Evolutionary conservation across 2,888 invertebrate species (phyloP).

Genomic region (Dynastes hyllus): DNA sequence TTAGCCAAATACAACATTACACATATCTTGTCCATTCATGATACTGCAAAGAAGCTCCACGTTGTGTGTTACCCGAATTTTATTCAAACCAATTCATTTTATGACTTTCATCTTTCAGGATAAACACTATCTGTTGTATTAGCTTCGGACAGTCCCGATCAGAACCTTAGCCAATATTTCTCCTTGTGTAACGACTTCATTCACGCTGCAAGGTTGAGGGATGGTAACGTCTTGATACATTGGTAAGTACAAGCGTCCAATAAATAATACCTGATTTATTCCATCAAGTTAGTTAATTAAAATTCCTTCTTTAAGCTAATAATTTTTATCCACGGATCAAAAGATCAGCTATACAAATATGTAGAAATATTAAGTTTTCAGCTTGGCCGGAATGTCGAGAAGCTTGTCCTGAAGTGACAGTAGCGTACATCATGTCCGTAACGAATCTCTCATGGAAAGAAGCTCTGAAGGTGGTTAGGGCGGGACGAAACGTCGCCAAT

Average conservation of each 20-base stretch:
- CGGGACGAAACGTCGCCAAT: slow-evolving; percentile 93
- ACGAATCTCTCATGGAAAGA: slow-evolving; percentile 94
- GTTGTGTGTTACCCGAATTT: slow-evolving; percentile 77
- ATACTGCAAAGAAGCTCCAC: slow-evolving; percentile 90
- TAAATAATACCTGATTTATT: neutral
- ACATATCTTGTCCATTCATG: slow-evolving; percentile 96
- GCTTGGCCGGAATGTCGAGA: slow-evolving; percentile 96
- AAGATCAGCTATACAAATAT: slow-evolving; percentile 21
- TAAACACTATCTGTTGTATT: slow-evolving; percentile 94
- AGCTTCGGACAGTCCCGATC: slow-evolving; percentile 96
- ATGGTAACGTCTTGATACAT: slow-evolving; percentile 94
- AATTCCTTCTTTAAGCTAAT: neutral
- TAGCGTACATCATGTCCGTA: slow-evolving; percentile 97
- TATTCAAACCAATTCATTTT: neutral
- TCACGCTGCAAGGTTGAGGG: slow-evolving; percentile 90
- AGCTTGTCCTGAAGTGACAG: slow-evolving; percentile 94
- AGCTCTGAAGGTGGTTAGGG: slow-evolving; percentile 92
- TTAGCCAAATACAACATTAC: slow-evolving; percentile 92
- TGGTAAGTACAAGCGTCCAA: slow-evolving; percentile 77
- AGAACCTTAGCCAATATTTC: slow-evolving; percentile 95
- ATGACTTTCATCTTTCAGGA: slow-evolving; percentile 78
- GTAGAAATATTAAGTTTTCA: slow-evolving; percentile 67
- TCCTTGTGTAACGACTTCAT: slow-evolving; percentile 97
- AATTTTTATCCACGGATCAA: neutral
- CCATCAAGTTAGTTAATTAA: too few species aligned